Conservation (phyloP, 2,888 invertebrate species). For the Scaptomyza tumidula region DNA sequence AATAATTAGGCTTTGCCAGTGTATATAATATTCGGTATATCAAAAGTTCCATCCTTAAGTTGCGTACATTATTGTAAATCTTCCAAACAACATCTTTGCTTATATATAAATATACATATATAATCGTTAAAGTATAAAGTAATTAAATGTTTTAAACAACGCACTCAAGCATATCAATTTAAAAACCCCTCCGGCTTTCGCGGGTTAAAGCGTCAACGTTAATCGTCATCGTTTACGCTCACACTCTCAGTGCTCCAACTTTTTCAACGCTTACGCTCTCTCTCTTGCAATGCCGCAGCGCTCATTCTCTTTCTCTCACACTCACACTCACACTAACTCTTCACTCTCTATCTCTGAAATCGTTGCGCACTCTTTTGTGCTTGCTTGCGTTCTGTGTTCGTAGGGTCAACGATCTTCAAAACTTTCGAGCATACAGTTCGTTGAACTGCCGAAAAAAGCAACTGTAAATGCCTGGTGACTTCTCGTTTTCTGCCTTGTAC, state of each 20-base stretch:
- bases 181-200: constrained; percentile 23
- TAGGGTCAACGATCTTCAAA: constrained; percentile 67
- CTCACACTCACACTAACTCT: background rate
- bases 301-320: constrained; percentile 1
- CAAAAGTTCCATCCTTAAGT: no score
- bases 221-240: constrained; percentile 18
- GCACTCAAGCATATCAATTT: background rate
- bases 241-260: background rate
- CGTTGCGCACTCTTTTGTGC: background rate
- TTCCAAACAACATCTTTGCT: no score
- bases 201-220: constrained; percentile 18
- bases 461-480: constrained; percentile 29
- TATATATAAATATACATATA: no score
- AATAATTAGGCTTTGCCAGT: no score
- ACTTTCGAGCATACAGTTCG: constrained; percentile 47
- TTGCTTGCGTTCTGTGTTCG: constrained; percentile 1
- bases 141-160: no score
- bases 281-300: background rate
- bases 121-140: no score
- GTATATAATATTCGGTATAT: no score
- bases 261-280: background rate
- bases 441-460: constrained; percentile 67
- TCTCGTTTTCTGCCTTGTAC: constrained; percentile 8
- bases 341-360: background rate
- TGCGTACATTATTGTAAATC: no score